These are phyloP conservation scores for Donacobius atricapilla DNA, from an alignment of 2,113 vertebrate species.

Conservation along the genomic window DNA sequence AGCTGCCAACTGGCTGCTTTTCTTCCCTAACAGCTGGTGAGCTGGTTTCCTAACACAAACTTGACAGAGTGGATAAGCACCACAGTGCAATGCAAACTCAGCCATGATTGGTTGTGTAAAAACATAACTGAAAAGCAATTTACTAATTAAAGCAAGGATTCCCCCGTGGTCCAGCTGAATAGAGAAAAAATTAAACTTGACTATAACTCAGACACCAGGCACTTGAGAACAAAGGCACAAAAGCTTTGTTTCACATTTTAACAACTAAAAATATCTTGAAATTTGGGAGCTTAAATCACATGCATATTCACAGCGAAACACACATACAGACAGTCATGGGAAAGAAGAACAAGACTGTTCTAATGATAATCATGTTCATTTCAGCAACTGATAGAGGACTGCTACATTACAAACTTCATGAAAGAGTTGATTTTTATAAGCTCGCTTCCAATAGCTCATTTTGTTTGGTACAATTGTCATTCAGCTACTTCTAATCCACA, in stretches of 20 bases:
- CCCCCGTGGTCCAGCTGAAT: not conserved
- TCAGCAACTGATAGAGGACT: not conserved
- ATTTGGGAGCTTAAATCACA: not conserved
- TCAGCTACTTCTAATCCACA: not conserved
- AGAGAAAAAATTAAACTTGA: not conserved
- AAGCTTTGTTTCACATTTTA: not conserved
- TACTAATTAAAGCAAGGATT: slow-evolving; percentile 24
- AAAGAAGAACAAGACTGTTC: not conserved
- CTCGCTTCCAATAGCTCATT: not conserved
- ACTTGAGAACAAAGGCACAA: not conserved
- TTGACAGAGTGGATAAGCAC: not conserved
- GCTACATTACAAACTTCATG: not conserved
- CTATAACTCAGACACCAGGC: not conserved
- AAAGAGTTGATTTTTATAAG: not conserved
- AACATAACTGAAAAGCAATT: not conserved
- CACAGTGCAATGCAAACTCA: not conserved
- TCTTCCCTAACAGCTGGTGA: not conserved
- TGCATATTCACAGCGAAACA: not conserved
- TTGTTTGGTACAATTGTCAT: not conserved
- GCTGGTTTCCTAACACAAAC: not conserved
- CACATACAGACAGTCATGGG: not conserved
- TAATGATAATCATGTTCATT: not conserved
- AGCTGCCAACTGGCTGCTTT: not conserved
- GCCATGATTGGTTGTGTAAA: not conserved
- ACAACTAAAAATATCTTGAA: not conserved